Percentiles rank a stretch among this genome's conserved stretches.
Evolutionary conservation across 92 coral and sea anemone genomes (phyloP).

Genomic region (Desmophyllum pertusum): DNA sequence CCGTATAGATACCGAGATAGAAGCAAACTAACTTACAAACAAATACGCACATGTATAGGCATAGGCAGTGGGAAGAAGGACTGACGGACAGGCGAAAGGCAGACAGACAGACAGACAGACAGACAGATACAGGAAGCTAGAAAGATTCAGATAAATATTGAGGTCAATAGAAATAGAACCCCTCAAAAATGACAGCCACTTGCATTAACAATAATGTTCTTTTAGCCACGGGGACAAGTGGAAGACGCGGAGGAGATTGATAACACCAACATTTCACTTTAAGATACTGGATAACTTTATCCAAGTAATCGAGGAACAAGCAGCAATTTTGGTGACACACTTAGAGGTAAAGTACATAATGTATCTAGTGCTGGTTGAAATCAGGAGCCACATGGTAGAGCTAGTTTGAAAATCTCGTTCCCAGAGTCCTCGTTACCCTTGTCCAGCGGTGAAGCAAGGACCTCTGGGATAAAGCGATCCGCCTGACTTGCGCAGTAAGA

Average conservation of each 20-base stretch:
- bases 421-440: no score
- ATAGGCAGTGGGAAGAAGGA: no score
- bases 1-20: no score
- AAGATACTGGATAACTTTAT: conserved; percentile 71
- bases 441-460: no score
- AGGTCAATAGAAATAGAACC: not conserved
- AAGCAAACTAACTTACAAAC: not conserved
- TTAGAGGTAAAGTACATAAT: not conserved
- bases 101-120: not conserved
- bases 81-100: not conserved
- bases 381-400: no score
- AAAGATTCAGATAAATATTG: no score
- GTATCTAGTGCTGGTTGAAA: not conserved
- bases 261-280: conserved; percentile 85
- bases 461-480: no score
- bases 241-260: conserved; percentile 71
- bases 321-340: conserved; percentile 46
- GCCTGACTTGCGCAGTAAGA: no score
- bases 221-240: conserved; percentile 68
- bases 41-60: not conserved
- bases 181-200: no score
- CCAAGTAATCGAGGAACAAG: conserved; percentile 67
- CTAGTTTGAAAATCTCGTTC: not conserved
- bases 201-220: no score
- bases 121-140: not conserved